A percentile compares a stretch with the other conserved stretches of the same genome.
phyloP scores from a whole-genome alignment of 2,888 invertebrate species.

The Drosophila niveifrons region DNA sequence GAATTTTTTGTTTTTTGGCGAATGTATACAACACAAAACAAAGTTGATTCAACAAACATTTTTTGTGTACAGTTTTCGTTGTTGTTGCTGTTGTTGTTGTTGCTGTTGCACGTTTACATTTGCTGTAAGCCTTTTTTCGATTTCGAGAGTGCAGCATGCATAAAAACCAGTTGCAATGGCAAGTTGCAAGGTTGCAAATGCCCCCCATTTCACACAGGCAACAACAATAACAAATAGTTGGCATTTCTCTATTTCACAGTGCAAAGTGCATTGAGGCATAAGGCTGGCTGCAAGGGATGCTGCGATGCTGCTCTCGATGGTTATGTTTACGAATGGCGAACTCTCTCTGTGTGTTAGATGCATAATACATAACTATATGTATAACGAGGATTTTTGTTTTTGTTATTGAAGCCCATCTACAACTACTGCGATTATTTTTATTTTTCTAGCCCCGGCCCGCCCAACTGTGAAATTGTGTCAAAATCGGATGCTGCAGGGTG shows the following conservation, averaged over 20 bases:
- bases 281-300: slow-evolving; percentile 57
- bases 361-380: slow-evolving; percentile 62
- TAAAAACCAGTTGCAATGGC: slow-evolving; percentile 74
- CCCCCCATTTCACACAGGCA: slow-evolving; percentile 20
- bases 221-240: slow-evolving; percentile 56
- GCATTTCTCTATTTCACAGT: slow-evolving; percentile 56
- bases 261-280: slow-evolving; percentile 75
- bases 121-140: slow-evolving; percentile 71
- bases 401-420: slow-evolving; percentile 21
- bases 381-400: slow-evolving; percentile 31
- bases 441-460: slow-evolving; percentile 34
- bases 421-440: slow-evolving; percentile 17
- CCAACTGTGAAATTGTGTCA: slow-evolving; percentile 74
- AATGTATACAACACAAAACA: slow-evolving; percentile 29
- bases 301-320: slow-evolving; percentile 53
- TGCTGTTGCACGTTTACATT: slow-evolving; percentile 56
- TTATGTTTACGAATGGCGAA: slow-evolving; percentile 54
- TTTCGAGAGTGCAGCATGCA: slow-evolving; percentile 54
- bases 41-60: slow-evolving; percentile 66
- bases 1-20: neutral
- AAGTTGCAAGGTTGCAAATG: slow-evolving; percentile 43
- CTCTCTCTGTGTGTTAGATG: slow-evolving; percentile 20
- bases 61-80: slow-evolving; percentile 10
- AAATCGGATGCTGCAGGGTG: slow-evolving; percentile 59
- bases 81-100: slow-evolving; percentile 50